Evolutionary conservation across 1,140 invertebrate genomes (phyloP).

Genomic region (Listronotus oregonensis): DNA sequence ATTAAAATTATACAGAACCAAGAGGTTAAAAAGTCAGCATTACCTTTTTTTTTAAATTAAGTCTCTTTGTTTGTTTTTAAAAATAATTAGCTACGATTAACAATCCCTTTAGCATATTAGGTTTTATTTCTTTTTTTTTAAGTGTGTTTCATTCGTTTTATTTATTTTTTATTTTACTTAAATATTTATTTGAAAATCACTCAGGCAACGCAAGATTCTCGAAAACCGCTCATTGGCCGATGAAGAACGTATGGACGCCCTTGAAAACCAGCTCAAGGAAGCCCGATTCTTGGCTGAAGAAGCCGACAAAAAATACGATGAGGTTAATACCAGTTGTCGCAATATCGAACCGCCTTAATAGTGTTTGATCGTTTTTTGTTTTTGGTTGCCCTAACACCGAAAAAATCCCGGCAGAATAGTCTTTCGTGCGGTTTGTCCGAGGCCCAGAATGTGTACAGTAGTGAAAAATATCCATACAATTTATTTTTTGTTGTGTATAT

Average conservation of each 20-base stretch:
- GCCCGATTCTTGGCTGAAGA: constrained; percentile 99
- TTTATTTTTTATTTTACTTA: constrained; percentile 19
- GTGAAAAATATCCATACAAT: too few relatives aligned
- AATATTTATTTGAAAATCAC: constrained; percentile 14
- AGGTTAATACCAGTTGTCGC: constrained; percentile 69
- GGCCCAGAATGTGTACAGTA: background rate
- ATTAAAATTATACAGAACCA: too few relatives aligned
- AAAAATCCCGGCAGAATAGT: background rate
- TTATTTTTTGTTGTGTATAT: too few relatives aligned
- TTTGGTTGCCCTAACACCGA: background rate
- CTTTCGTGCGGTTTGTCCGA: background rate
- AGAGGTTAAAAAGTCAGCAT: too few relatives aligned
- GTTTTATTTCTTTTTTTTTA: background rate
- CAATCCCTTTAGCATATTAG: background rate
- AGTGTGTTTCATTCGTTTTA: background rate
- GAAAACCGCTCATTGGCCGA: constrained; percentile 99
- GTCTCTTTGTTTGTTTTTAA: too few relatives aligned
- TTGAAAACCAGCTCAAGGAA: constrained; percentile 99
- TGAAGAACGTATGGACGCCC: constrained; percentile 99
- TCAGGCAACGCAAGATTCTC: constrained; percentile 88
- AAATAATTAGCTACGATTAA: background rate
- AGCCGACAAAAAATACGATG: constrained; percentile 99
- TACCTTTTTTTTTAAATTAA: too few relatives aligned
- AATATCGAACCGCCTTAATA: constrained; percentile 26
- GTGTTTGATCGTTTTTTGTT: background rate